Evolutionary conservation across 1,140 invertebrate species (phyloP), one percentile per base, ranked within the genome.

Genomic region (Megathymus violae): DNA sequence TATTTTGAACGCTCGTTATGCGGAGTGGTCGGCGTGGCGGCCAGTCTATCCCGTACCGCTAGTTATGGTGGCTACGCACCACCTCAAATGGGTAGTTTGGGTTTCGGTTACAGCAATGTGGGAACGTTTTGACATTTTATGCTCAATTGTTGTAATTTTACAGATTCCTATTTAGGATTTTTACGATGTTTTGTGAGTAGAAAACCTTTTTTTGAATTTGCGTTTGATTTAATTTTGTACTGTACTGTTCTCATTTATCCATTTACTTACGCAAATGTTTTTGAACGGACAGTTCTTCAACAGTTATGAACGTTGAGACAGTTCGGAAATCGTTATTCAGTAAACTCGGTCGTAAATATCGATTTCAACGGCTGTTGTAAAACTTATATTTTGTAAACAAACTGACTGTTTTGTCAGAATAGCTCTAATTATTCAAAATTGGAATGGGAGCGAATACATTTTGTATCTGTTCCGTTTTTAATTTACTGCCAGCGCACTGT

Each of bases 341-440:
- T 72, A 62, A 51, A 60, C 71, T 67, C 68, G 69, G 69, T 64
- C 74, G 76, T 87, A 82, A 87, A 87, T 84, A 82, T 78, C 73
- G 70, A 81, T 76, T 83, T 78, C 74, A 80, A 80, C 77, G 69
- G 76, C 62, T 69, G 78, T 74, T 84, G 76, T 86, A 81, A 86
- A 80, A 76, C 84, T 82, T 74, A 81, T 78, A 80, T 81, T 79
- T 71, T 74, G 70, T 78, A 79, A 79, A 82, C 74, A 76, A 78
- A 80, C 66, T 67, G 66, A 64, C 69, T 69, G 70, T 64, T 70
- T 51, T 68, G 58, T 34, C 50, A 40, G 22, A 50, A 62, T 51
- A 17, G 38, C 22, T 34, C 36, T 62, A 50, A 50, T 50, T 48
- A 50, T 62, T 62, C 47, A 51, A 62, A 62, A 51, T 51, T 62